These are phyloP conservation scores for Rallus limicola DNA, from an alignment of 2,113 vertebrate species.

Conservation along the genomic window DNA sequence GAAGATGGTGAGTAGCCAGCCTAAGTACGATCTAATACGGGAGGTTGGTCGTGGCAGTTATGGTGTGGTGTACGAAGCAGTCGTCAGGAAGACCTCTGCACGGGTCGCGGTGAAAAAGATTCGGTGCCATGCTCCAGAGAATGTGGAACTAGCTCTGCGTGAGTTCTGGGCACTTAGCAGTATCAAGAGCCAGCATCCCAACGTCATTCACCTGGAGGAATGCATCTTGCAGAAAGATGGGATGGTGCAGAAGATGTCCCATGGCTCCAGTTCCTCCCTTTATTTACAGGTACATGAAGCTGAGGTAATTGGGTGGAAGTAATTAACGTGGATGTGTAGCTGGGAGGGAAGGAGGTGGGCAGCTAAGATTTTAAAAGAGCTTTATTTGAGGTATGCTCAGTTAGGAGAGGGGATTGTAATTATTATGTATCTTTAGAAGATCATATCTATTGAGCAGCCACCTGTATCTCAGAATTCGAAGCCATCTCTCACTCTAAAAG, in stretches of 20 bases:
- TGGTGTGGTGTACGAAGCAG: conserved; percentile 98
- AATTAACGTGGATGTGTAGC: neutral
- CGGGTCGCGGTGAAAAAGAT: conserved; percentile 97
- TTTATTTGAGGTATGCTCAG: neutral
- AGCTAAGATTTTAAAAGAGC: neutral
- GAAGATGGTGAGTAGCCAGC: conserved; percentile 99
- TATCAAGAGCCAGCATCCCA: conserved; percentile 97
- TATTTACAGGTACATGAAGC: conserved; percentile 88
- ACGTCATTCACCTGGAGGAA: conserved; percentile 97
- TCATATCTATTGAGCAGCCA: neutral
- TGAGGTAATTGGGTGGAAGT: conserved; percentile 1
- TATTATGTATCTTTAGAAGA: neutral
- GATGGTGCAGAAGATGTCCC: conserved; percentile 94
- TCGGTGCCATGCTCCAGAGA: conserved; percentile 95
- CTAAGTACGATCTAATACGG: conserved; percentile 98
- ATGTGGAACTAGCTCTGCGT: conserved; percentile 93
- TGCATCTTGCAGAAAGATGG: conserved; percentile 94
- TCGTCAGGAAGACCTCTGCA: conserved; percentile 87
- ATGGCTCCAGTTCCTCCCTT: conserved; percentile 92
- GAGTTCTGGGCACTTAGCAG: conserved; percentile 99
- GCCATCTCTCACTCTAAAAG: neutral
- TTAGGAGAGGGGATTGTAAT: neutral
- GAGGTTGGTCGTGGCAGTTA: conserved; percentile 98
- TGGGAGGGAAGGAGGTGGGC: conserved; percentile 38
- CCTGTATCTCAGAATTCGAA: neutral